Evolutionary conservation across 1,140 invertebrate genomes (phyloP).

Genomic region (Leptestheria dahalacensis): DNA sequence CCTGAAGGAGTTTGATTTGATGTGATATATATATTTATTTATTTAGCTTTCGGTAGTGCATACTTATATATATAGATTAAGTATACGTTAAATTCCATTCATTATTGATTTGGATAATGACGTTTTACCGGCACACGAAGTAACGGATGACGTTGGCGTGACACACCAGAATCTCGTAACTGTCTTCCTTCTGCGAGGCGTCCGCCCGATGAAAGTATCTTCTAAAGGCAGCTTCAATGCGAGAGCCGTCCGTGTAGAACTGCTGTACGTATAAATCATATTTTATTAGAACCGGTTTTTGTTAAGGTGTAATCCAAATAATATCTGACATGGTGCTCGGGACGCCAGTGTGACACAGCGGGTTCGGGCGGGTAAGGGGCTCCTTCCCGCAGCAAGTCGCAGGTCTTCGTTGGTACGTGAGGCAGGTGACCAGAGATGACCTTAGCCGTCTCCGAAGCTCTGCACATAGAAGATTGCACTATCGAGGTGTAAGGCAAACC

Average conservation of each 20-base stretch:
- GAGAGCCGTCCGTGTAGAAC: slow-evolving; percentile 84
- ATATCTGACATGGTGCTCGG: slow-evolving; percentile 54
- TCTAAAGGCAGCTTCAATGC: slow-evolving; percentile 93
- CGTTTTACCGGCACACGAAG: slow-evolving; percentile 74
- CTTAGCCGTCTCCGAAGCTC: slow-evolving; percentile 77
- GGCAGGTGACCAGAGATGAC: slow-evolving; percentile 56
- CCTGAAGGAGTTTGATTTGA: too few species aligned
- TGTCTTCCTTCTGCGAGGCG: slow-evolving; percentile 60
- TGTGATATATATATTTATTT: too few species aligned
- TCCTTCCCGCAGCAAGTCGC: slow-evolving; percentile 76
- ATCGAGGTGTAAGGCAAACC: slow-evolving; percentile 60
- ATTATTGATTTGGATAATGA: background rate
- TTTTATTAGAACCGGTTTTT: background rate
- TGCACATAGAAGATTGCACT: slow-evolving; percentile 78
- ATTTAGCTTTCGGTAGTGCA: too few species aligned
- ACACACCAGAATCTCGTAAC: slow-evolving; percentile 85
- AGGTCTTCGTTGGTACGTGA: slow-evolving; percentile 37
- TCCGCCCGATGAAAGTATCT: slow-evolving; percentile 84
- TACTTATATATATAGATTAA: too few species aligned
- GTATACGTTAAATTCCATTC: too few species aligned
- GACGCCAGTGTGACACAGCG: slow-evolving; percentile 65
- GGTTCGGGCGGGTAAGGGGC: slow-evolving; percentile 82
- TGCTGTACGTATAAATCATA: slow-evolving; percentile 41
- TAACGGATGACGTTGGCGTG: slow-evolving; percentile 98
- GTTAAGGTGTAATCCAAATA: background rate